phyloP scores from a whole-genome alignment of 30 jellyfish, hydroid and myxozoan species.

The Turritopsis rubra region DNA sequence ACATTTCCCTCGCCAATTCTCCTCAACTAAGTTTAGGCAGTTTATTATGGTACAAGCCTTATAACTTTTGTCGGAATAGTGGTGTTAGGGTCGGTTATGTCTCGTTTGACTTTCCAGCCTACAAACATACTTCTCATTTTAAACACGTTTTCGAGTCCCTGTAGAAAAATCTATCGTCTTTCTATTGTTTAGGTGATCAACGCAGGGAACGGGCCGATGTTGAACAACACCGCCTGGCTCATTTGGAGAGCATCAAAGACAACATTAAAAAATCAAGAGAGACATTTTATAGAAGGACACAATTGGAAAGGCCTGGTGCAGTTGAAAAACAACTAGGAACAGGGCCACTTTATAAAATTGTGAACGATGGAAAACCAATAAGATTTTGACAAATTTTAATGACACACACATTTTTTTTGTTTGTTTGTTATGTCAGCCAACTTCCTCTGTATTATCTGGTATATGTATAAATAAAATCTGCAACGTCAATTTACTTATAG shows the following conservation, averaged over 20 bases:
- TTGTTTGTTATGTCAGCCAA: neutral
- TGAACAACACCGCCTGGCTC: constrained; percentile 34
- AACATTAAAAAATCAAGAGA: constrained; percentile 38
- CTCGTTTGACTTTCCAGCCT: too few species aligned
- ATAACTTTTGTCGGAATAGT: too few species aligned
- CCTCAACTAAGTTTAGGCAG: too few species aligned
- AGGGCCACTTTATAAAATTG: constrained; percentile 42
- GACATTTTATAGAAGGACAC: constrained; percentile 43
- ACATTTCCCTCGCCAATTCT: too few species aligned
- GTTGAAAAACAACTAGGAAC: constrained; percentile 13
- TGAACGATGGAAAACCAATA: constrained; percentile 56
- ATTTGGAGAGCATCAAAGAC: constrained; percentile 48
- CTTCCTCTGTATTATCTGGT: neutral
- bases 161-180: neutral
- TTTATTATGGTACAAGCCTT: too few species aligned
- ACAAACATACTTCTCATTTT: too few species aligned
- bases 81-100: too few species aligned
- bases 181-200: constrained; percentile 22
- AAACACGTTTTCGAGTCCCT: too few species aligned
- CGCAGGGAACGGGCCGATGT: constrained; percentile 33
- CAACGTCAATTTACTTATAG: neutral
- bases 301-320: constrained; percentile 36
- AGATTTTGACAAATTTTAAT: constrained; percentile 34
- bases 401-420: neutral
- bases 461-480: neutral